Conservation (phyloP, 2,797 vertebrate genomes). For the Scarus forsteni region DNA sequence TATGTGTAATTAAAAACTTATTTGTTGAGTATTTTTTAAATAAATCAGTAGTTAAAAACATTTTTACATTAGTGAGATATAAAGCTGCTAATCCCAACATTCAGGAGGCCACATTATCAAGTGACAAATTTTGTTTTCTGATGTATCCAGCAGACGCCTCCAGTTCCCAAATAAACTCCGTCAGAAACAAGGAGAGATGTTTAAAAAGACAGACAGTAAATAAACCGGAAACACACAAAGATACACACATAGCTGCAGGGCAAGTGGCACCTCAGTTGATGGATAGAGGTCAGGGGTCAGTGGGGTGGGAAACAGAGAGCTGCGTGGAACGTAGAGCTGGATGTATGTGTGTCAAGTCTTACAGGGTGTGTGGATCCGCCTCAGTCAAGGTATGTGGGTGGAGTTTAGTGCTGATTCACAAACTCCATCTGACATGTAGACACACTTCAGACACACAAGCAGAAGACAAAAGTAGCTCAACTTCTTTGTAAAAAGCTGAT, state of each 20-base stretch:
- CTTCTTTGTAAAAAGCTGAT: no score
- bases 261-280: constrained; percentile 55
- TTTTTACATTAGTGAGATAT: no score
- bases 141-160: no score
- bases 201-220: not conserved
- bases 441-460: constrained; percentile 9
- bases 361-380: not conserved
- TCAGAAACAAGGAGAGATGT: not conserved
- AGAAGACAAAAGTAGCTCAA: constrained; percentile 20
- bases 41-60: no score
- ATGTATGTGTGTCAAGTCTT: constrained; percentile 27
- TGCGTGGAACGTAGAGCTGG: constrained; percentile 41
- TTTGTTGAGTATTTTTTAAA: no score
- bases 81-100: no score
- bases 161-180: not conserved
- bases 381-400: constrained; percentile 22
- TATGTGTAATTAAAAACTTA: no score
- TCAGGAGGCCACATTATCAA: no score
- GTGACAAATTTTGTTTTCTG: no score
- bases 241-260: constrained; percentile 28
- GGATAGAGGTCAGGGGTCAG: constrained; percentile 65
- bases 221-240: constrained; percentile 11
- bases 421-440: constrained; percentile 58
- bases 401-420: constrained; percentile 74
- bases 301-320: constrained; percentile 37